Conservation (phyloP, 2,113 vertebrate genomes). For the Tragulus kanchil region DNA sequence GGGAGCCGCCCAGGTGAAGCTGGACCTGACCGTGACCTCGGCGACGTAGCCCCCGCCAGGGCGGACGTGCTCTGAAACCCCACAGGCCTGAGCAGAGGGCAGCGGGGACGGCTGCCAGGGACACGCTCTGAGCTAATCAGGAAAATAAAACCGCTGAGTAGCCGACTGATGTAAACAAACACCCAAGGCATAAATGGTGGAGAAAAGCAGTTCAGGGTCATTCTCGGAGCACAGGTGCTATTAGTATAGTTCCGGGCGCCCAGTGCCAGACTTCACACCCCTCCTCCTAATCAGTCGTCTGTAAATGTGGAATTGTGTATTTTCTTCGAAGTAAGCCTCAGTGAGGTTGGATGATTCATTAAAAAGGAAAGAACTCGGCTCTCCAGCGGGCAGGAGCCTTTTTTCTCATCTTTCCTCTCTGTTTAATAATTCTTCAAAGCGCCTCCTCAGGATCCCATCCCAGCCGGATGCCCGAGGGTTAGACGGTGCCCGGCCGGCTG, state of each 20-base stretch:
- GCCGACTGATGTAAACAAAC: background rate
- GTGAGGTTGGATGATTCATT: background rate
- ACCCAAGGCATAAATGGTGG: fast-evolving
- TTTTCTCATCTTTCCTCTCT: background rate
- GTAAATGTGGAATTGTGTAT: background rate
- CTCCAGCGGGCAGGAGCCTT: fast-evolving
- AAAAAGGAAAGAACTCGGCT: background rate
- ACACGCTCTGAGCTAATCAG: background rate
- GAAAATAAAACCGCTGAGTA: background rate
- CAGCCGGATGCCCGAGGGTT: fast-evolving
- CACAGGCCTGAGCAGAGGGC: fast-evolving
- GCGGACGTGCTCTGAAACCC: too few species aligned
- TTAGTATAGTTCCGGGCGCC: fast-evolving
- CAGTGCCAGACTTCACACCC: fast-evolving
- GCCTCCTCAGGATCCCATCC: background rate
- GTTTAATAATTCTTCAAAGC: background rate
- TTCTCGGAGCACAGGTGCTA: background rate
- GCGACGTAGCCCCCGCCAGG: fast-evolving
- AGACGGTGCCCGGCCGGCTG: background rate
- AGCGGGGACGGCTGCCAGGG: background rate
- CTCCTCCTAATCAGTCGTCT: background rate
- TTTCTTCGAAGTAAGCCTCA: background rate
- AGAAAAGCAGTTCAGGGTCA: background rate
- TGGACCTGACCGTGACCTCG: fast-evolving
- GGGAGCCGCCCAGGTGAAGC: fast-evolving